These are phyloP conservation scores for Mesorhabditis spiculigera DNA, from an alignment of 2,888 invertebrate species.

Conservation along the genomic window DNA sequence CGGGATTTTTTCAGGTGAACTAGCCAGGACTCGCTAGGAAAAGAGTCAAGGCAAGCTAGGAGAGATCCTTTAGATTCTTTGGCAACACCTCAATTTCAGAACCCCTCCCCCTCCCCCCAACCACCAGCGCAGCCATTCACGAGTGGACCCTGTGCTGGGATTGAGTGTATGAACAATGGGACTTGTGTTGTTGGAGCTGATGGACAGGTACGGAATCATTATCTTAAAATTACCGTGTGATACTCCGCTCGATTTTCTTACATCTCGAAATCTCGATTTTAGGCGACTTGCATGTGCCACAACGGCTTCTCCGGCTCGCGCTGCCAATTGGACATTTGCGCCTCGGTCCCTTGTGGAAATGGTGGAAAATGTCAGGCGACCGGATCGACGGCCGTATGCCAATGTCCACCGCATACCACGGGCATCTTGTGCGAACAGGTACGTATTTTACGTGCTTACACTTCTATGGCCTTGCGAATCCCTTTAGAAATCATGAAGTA, in stretches of 20 bases:
- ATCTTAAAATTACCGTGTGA: slow-evolving; percentile 36
- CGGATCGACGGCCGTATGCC: slow-evolving; percentile 39
- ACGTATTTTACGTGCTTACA: slow-evolving; percentile 6
- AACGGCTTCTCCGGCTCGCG: slow-evolving; percentile 42
- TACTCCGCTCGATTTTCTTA: no score
- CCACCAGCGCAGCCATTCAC: slow-evolving; percentile 21
- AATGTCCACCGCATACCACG: slow-evolving; percentile 38
- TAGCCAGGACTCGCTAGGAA: no score
- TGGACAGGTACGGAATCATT: slow-evolving; percentile 36
- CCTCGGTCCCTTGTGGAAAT: slow-evolving; percentile 41
- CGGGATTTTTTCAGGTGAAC: no score
- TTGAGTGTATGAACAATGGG: slow-evolving; percentile 46
- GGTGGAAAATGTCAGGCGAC: slow-evolving; percentile 35
- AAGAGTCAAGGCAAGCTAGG: no score
- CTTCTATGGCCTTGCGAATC: no score
- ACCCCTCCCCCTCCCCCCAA: slow-evolving; percentile 9
- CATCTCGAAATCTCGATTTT: not conserved
- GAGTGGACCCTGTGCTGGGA: slow-evolving; percentile 35
- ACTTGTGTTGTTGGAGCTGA: slow-evolving; percentile 43
- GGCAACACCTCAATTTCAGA: not conserved
- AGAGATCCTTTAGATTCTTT: no score
- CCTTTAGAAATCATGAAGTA: no score
- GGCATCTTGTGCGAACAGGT: slow-evolving; percentile 45
- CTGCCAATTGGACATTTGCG: slow-evolving; percentile 46
- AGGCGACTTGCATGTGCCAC: slow-evolving; percentile 46